These are phyloP conservation scores for Drosophila lowei DNA, from an alignment of 1,140 invertebrate species.

Conservation along the genomic window DNA sequence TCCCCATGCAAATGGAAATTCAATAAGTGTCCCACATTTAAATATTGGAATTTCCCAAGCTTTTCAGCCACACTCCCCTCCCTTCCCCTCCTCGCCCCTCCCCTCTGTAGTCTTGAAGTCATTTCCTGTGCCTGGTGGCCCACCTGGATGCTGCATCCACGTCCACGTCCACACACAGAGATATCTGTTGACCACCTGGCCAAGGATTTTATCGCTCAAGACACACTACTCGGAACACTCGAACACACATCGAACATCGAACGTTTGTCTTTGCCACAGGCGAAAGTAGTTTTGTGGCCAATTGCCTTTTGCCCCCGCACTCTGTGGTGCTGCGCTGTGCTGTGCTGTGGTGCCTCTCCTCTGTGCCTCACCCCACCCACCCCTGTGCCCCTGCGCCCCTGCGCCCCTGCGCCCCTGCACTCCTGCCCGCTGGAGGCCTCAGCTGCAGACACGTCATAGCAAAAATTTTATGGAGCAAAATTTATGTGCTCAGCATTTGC, in stretches of 20 bases:
- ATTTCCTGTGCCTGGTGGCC: conserved; percentile 27
- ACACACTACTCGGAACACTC: conserved; percentile 11
- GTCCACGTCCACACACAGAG: conserved; percentile 21
- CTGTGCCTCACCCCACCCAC: not conserved
- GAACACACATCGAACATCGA: conserved; percentile 24
- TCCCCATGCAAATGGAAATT: not conserved
- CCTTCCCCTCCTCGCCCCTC: not conserved
- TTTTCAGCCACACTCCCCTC: conserved; percentile 3
- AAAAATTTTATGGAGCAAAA: conserved; percentile 66
- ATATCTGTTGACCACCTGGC: conserved; percentile 52
- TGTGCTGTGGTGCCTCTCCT: no score
- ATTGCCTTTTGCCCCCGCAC: conserved; percentile 21
- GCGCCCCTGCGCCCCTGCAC: not conserved
- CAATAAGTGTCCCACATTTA: conserved; percentile 30
- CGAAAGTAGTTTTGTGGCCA: conserved; percentile 62
- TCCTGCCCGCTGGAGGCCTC: conserved; percentile 2
- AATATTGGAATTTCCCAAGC: conserved; percentile 28
- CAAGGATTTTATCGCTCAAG: conserved; percentile 38
- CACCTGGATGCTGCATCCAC: conserved; percentile 40
- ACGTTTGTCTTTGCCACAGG: conserved; percentile 42
- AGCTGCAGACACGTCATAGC: conserved; percentile 28
- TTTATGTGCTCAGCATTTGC: conserved; percentile 76
- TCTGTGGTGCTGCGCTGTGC: no score
- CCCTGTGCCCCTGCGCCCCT: not conserved
- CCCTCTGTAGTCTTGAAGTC: no score